phyloP scores from a whole-genome alignment of 2,888 invertebrate species.

The Drosophila anomalata region DNA sequence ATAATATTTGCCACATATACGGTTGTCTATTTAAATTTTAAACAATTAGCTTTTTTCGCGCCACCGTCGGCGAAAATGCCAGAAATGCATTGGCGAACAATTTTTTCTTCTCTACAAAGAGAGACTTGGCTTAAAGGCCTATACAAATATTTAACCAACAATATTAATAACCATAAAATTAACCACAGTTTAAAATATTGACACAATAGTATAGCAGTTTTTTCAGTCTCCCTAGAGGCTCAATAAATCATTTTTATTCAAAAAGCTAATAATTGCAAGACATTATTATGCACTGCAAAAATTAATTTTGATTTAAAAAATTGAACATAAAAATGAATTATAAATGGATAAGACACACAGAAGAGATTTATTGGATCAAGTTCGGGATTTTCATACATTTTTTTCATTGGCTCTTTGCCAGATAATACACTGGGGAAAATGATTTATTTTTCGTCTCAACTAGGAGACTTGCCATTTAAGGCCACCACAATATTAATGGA shows the following conservation, averaged over 20 bases:
- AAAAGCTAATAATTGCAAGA: too few relatives aligned
- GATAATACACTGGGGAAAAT: slow-evolving; percentile 10
- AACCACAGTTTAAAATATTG: neutral
- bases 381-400: slow-evolving; percentile 19
- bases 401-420: slow-evolving; percentile 29
- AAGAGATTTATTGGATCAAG: too few relatives aligned
- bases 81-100: neutral
- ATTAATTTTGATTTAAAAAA: neutral
- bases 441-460: neutral
- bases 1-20: slow-evolving; percentile 2
- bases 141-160: neutral
- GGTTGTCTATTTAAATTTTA: slow-evolving; percentile 1
- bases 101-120: neutral
- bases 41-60: neutral
- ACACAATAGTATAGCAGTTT: neutral
- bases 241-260: neutral
- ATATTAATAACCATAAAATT: neutral
- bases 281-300: neutral
- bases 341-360: neutral
- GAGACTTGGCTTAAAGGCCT: neutral
- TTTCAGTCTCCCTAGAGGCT: neutral
- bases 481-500: slow-evolving; percentile 4
- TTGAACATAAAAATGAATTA: neutral
- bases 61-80: neutral
- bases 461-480: neutral